Evolutionary conservation across 2,888 invertebrate genomes (phyloP).

Genomic region (Hirudinaria manillensis): DNA sequence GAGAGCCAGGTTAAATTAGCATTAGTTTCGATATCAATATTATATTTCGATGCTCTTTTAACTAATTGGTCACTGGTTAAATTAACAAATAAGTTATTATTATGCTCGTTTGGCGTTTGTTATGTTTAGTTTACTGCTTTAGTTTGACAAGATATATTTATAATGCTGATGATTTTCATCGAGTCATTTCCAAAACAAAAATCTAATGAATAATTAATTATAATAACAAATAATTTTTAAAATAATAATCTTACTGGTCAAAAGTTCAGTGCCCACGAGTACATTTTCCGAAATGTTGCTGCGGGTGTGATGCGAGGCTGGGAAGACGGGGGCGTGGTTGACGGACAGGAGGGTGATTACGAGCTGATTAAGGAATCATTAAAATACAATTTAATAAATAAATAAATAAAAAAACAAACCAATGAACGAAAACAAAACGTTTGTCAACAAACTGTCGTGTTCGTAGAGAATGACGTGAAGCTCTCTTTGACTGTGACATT

Average conservation of each 20-base stretch:
- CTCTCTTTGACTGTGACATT: constrained; percentile 31
- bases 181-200: no score
- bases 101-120: no score
- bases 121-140: no score
- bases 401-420: constrained; percentile 13
- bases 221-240: no score
- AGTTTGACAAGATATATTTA: no score
- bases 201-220: no score
- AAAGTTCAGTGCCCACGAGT: constrained; percentile 25
- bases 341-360: constrained; percentile 22
- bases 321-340: constrained; percentile 33
- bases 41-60: no score
- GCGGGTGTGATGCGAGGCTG: constrained; percentile 29
- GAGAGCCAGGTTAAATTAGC: not conserved
- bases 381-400: not conserved
- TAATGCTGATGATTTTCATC: no score
- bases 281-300: constrained; percentile 31
- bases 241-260: constrained; percentile 31
- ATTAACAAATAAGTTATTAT: no score
- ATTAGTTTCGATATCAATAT: not conserved
- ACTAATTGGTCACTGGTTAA: no score
- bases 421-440: not conserved
- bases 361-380: constrained; percentile 20
- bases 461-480: constrained; percentile 21
- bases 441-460: constrained; percentile 19